These are phyloP conservation scores for Macrochelys suwanniensis DNA, from an alignment of 2,797 vertebrate genomes.

Conservation along the genomic window DNA sequence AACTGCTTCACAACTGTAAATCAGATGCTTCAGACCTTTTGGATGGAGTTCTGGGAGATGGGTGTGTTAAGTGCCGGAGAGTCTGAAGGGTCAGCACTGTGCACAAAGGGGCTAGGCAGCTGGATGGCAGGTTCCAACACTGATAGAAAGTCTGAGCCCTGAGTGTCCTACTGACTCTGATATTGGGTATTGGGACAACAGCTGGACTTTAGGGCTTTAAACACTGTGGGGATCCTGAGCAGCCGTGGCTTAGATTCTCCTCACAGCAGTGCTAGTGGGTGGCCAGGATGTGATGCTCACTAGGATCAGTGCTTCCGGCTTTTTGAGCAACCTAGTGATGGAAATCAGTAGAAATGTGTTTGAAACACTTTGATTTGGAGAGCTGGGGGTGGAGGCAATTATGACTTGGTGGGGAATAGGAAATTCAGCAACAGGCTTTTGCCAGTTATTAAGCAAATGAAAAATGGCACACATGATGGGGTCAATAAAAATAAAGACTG, in stretches of 20 bases:
- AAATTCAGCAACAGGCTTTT: not conserved
- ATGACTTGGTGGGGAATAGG: not conserved
- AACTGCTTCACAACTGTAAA: not conserved
- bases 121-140: not conserved
- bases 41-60: not conserved
- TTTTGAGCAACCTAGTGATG: not conserved
- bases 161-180: not conserved
- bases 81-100: not conserved
- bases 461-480: not conserved
- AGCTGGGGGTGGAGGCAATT: accelerated
- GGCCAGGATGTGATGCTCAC: not conserved
- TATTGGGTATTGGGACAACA: not conserved
- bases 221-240: not conserved
- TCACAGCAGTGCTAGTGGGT: not conserved
- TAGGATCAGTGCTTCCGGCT: not conserved
- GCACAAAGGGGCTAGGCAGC: not conserved
- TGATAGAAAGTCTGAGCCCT: not conserved
- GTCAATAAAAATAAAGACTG: not conserved
- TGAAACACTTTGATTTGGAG: not conserved
- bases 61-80: not conserved
- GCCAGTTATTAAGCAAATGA: not conserved
- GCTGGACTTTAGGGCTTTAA: not conserved
- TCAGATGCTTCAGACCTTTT: not conserved
- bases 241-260: not conserved
- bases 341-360: not conserved